Evolutionary conservation across 1,140 invertebrate genomes (phyloP), one percentile per base, ranked within the genome.

Genomic region (Subanguina moxae): DNA sequence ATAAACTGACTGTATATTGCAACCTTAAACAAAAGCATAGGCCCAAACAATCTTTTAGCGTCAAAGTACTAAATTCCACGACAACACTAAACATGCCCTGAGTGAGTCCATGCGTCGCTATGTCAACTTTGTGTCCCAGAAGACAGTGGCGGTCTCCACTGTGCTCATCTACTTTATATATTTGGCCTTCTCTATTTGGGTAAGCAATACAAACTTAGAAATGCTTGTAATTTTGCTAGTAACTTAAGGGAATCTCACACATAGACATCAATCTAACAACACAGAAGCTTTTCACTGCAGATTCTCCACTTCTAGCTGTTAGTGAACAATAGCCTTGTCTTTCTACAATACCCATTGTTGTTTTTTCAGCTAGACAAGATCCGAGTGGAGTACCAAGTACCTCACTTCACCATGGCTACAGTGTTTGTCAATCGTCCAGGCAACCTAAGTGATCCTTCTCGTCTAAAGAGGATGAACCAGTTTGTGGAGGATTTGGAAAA

Each of bases 31-130:
- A 32, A 65, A 9, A 17, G 19, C 28, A 65, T n/a, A n/a, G 30
- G 15, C 62, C 28, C 38, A 45, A 11, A 46, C 13, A 52, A 5
- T 17, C 13, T 48, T 73, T 56, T 57, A 78, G 75, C 43, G 78
- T 19, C 78, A 83, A 57, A 65, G 69, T 9, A 72, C 70, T n/a
- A 80, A 80, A 71, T 82, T 80, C 70, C 78, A 82, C 62, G 78
- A 83, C 38, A 61, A 64, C 28, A 80, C 78, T 1, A 79, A 80
- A 62, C 72, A 83, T 42, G 68, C 72, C 28, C 72, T 83, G 57
- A 67, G 64, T 23, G 65, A 71, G 21, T 70, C 72, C 21, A 83
- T 80, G 58, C 67, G 70, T 21, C 56, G 46, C 17, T 80, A 80
- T 59, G 80, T 83, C 5, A 69, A 70, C 59, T 48, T 80, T 27